Evolutionary conservation across 53 echinoderm and acorn worm species (phyloP).

Genomic region (Hippasteria phrygiana): DNA sequence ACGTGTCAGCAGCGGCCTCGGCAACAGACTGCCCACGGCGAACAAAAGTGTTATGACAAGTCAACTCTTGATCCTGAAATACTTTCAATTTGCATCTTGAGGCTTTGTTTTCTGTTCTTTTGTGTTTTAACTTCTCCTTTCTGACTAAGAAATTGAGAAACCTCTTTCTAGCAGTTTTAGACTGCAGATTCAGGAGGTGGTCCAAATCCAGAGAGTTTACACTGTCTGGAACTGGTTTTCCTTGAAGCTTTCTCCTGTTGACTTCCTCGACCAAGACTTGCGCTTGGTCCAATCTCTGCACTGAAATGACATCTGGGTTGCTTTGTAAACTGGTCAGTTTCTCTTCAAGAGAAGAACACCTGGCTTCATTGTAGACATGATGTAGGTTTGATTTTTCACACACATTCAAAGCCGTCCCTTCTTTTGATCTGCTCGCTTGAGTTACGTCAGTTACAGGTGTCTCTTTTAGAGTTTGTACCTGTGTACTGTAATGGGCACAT

Average conservation of each 20-base stretch:
- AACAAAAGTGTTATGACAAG: neutral
- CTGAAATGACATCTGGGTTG: neutral
- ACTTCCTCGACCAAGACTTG: constrained; percentile 12
- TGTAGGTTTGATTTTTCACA: neutral
- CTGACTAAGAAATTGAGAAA: constrained; percentile 74
- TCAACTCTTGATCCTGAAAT: neutral
- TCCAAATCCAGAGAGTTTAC: constrained; percentile 64
- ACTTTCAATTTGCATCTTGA: neutral
- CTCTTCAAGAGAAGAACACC: constrained; percentile 14
- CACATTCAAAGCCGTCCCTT: neutral
- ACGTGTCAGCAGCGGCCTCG: constrained; percentile 37
- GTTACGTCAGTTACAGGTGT: neutral
- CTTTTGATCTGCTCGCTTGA: neutral
- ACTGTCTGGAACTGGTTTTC: constrained; percentile 29
- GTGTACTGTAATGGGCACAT: neutral
- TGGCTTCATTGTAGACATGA: neutral
- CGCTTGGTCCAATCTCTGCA: neutral
- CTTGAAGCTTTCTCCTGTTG: constrained; percentile 7
- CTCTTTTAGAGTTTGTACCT: neutral
- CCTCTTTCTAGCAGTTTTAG: constrained; percentile 76
- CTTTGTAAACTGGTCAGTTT: neutral
- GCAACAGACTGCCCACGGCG: constrained; percentile 3
- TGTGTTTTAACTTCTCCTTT: constrained; percentile 74
- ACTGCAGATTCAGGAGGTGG: constrained; percentile 61
- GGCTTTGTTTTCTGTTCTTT: constrained; percentile 12